Percentiles rank a stretch among this genome's conserved stretches.
Evolutionary conservation across 2,888 invertebrate genomes (phyloP).

Genomic region (Galerucella calmariensis): DNA sequence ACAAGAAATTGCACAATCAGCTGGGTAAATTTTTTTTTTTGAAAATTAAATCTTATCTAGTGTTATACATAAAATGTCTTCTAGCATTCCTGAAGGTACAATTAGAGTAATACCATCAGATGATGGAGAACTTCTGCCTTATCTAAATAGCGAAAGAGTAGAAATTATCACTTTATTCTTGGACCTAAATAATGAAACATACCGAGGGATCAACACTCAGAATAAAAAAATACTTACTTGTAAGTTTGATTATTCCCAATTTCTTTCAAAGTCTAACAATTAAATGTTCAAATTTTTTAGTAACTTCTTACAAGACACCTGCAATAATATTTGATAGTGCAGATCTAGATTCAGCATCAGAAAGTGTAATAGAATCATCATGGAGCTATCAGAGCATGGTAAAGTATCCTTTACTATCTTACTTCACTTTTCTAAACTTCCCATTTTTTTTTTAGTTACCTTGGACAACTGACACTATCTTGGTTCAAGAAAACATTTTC

Average conservation of each 20-base stretch:
- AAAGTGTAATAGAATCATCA: conserved; percentile 66
- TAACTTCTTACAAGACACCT: conserved; percentile 56
- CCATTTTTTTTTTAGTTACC: conserved; percentile 62
- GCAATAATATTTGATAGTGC: conserved; percentile 68
- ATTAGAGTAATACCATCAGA: conserved; percentile 53
- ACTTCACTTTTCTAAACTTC: background rate
- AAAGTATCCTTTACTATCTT: conserved; percentile 27
- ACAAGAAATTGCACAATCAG: conserved; percentile 65
- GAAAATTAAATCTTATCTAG: conserved; percentile 15
- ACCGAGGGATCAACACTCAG: conserved; percentile 41
- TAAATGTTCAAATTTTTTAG: conserved; percentile 32
- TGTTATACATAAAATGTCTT: conserved; percentile 28
- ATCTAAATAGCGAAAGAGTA: conserved; percentile 46
- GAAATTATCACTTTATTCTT: conserved; percentile 48
- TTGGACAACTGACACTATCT: conserved; percentile 66
- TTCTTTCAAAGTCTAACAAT: conserved; percentile 36
- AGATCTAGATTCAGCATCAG: conserved; percentile 69
- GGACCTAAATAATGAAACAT: conserved; percentile 47
- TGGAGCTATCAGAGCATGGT: conserved; percentile 70
- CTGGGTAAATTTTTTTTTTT: conserved; percentile 63
- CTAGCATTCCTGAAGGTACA: conserved; percentile 52
- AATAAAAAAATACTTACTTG: conserved; percentile 49
- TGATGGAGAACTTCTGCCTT: conserved; percentile 42
- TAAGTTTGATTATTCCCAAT: conserved; percentile 41
- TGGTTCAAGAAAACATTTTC: conserved; percentile 69